Evolutionary conservation across 1,140 invertebrate genomes (phyloP).

Genomic region (Muscidifurax raptorellus): DNA sequence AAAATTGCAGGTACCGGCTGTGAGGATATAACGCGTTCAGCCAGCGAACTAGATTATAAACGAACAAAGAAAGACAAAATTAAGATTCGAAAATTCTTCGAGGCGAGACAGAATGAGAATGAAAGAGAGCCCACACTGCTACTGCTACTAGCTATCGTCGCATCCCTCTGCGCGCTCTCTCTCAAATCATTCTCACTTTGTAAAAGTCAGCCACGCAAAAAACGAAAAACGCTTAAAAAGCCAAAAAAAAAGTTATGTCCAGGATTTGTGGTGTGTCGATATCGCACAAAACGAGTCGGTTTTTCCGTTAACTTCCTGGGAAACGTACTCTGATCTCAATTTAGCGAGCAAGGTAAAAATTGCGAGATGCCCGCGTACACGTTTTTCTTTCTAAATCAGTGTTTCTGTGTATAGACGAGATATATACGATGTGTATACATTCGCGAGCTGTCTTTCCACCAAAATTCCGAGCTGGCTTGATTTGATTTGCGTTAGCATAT

Average conservation of each 20-base stretch:
- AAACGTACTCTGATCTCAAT: slow-evolving; percentile 57
- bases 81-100: neutral
- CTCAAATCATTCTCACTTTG: slow-evolving; percentile 59
- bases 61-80: neutral
- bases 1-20: slow-evolving; percentile 70
- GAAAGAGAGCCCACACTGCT: slow-evolving; percentile 21
- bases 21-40: slow-evolving; percentile 66
- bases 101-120: neutral
- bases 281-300: neutral
- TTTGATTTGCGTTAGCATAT: neutral
- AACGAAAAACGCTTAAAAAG: slow-evolving; percentile 32
- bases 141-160: slow-evolving; percentile 34
- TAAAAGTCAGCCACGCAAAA: slow-evolving; percentile 61
- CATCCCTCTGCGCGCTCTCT: slow-evolving; percentile 56
- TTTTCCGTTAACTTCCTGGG: slow-evolving; percentile 57
- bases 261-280: slow-evolving; percentile 10
- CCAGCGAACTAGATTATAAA: slow-evolving; percentile 35
- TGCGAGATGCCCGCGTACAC: slow-evolving; percentile 28
- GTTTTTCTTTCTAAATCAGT: slow-evolving; percentile 11
- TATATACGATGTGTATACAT: neutral
- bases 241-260: neutral
- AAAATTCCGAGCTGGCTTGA: slow-evolving; percentile 8
- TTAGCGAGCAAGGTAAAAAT: slow-evolving; percentile 69
- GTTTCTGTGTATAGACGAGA: slow-evolving; percentile 13
- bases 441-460: neutral